Conservation (phyloP, 2,888 invertebrate genomes). For the Polydesmus complanatus region DNA sequence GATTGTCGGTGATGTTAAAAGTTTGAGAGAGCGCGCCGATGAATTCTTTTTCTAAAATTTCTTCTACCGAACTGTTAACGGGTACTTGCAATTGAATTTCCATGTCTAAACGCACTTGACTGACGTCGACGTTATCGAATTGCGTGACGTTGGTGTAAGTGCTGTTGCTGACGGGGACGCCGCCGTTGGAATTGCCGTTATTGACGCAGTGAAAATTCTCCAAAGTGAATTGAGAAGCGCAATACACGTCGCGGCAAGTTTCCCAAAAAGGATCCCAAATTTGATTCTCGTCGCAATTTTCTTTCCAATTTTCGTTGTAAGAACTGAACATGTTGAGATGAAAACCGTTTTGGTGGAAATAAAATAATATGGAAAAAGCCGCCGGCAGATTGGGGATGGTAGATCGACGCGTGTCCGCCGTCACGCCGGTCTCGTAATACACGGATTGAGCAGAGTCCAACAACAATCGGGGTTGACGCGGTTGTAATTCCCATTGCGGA, state of each 20-base stretch:
- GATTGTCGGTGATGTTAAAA: conserved; percentile 2
- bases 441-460: background rate
- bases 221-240: conserved; percentile 10
- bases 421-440: background rate
- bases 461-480: background rate
- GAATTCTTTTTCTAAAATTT: conserved; percentile 1
- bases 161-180: background rate
- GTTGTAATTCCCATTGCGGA: background rate
- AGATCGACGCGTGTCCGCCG: background rate
- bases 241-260: conserved; percentile 12
- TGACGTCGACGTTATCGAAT: background rate
- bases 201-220: conserved; percentile 10
- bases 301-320: background rate
- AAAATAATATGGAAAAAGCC: conserved; percentile 5
- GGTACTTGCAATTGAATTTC: background rate
- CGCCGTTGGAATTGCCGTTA: background rate
- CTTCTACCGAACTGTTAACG: background rate
- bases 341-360: background rate
- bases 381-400: conserved; percentile 2
- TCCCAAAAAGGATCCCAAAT: conserved; percentile 16
- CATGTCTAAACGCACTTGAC: background rate
- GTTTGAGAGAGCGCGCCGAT: background rate
- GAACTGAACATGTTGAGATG: conserved; percentile 7
- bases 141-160: background rate
- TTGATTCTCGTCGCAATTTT: conserved; percentile 4